Base-by-base conservation (phyloP, 2,797 vertebrate genomes). In the Remorina albescens region DNA sequence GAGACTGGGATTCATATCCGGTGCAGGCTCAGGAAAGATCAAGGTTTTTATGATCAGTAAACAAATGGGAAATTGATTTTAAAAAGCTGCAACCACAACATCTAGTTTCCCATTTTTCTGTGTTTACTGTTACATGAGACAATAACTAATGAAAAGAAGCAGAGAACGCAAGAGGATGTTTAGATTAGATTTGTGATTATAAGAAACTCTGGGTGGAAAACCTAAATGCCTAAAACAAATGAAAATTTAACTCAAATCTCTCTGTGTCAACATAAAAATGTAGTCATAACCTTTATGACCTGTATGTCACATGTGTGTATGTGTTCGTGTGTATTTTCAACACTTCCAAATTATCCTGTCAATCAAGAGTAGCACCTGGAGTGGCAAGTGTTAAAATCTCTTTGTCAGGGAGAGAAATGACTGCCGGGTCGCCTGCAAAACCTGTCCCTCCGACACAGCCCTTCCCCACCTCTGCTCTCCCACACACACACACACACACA, bases 291-390 rank as follows among this genome's bases (percentile, higher is more conserved):
- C 49, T 64, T 70, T 26, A 15, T 56, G 61, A 73, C 72, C 50
- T 34, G 7, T 19, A 28, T 59, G 36, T 46, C 25, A 67, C 51
- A 30, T 32, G 15, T 55, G 18, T 57, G 16, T 18, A 36, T 41
- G 34, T 39, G 1, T 3, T 7, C 21, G 42, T 64, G 63, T 56
- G 30, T 42, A 6, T 62, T 64, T 76, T 76, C 77, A 80, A 59
- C 81, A 81, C 80, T 59, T 83, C 74, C 64, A 84, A 91, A 93
- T 91, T 83, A 87, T 83, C 72, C 86, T 85, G 85, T 86, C 90
- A 89, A 69, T 90, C 89, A 92, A 67, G n/a, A 68, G 65, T 74
- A 69, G 81, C 86, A 77, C 84, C 82, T 83, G 80, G 65, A 78
- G 82, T 74, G 72, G 57, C 47, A n/a, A 7, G 75, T 74, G 83